phyloP scores from a whole-genome alignment of 2,113 vertebrate genomes.

The Isurus oxyrinchus region DNA sequence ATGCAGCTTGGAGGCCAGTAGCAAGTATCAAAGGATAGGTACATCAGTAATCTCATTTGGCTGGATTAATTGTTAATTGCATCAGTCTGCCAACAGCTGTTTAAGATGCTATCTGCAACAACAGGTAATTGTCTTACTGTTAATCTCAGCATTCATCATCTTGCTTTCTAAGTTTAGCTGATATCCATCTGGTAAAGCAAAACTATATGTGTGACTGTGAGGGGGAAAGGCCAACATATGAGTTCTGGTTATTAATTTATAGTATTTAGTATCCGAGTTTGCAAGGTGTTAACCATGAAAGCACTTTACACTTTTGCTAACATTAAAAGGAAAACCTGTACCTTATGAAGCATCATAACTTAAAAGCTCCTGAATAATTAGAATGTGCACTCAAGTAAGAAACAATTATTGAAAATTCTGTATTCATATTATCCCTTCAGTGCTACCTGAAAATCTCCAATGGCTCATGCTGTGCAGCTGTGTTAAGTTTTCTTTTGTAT shows the following conservation, averaged over 20 bases:
- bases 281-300: background rate
- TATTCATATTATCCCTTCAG: background rate
- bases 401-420: background rate
- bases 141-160: background rate
- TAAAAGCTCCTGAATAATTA: slow-evolving; percentile 25
- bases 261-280: background rate
- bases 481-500: background rate
- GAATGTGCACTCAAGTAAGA: background rate
- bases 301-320: slow-evolving; percentile 1
- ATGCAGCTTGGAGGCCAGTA: background rate
- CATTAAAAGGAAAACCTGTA: background rate
- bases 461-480: background rate
- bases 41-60: background rate
- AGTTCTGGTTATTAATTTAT: background rate
- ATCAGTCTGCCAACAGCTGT: background rate
- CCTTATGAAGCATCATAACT: slow-evolving; percentile 4
- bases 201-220: background rate
- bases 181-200: background rate
- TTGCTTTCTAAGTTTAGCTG: background rate
- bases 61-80: background rate
- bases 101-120: background rate
- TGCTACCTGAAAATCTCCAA: slow-evolving; percentile 10
- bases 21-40: background rate
- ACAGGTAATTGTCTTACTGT: background rate
- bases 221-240: background rate